phyloP scores from a whole-genome alignment of 2,797 vertebrate species.

The Numenius phaeopus region DNA sequence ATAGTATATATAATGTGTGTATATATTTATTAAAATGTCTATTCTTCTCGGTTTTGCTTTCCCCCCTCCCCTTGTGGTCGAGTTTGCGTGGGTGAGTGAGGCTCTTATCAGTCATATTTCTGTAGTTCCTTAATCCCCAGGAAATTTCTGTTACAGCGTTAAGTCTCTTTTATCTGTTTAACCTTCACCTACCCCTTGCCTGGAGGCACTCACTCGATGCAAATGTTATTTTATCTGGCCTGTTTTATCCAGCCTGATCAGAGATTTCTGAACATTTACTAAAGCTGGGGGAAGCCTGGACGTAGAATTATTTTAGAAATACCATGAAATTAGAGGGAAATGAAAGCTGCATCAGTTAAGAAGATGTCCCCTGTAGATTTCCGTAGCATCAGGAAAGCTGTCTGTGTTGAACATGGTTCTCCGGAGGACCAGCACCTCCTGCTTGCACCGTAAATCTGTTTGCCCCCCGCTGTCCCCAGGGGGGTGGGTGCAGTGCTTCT shows the following conservation, averaged over 20 bases:
- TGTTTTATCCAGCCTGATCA: neutral
- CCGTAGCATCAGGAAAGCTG: neutral
- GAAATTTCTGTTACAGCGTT: neutral
- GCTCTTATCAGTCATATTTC: neutral
- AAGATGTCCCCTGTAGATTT: neutral
- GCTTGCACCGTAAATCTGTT: neutral
- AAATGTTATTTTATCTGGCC: neutral
- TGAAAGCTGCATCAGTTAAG: neutral
- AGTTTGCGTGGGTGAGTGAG: rapidly evolving
- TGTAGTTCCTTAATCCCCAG: neutral
- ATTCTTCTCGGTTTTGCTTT: neutral
- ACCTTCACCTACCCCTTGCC: neutral
- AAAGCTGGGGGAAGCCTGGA: neutral
- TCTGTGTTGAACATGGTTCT: neutral
- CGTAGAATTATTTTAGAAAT: neutral
- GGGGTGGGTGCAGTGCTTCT: neutral
- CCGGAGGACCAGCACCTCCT: neutral
- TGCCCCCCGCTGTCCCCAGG: neutral
- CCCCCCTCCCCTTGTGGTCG: rapidly evolving
- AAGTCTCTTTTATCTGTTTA: neutral
- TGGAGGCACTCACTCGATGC: neutral
- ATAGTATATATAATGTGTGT: neutral
- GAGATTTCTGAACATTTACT: neutral
- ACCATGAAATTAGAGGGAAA: neutral
- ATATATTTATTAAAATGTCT: neutral